phyloP scores from a whole-genome alignment of 1,140 invertebrate species.

The Bombus huntii region DNA sequence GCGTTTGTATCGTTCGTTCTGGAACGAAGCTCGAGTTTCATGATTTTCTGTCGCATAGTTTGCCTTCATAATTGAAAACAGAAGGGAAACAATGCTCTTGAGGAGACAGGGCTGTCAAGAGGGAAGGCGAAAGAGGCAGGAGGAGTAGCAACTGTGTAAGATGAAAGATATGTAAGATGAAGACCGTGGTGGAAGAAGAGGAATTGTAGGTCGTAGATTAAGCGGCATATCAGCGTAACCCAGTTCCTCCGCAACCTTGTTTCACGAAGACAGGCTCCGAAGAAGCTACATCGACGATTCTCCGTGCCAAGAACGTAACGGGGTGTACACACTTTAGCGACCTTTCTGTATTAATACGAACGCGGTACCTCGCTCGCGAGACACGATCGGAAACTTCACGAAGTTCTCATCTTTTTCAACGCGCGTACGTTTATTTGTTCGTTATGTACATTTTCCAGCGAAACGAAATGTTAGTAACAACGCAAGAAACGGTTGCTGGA shows the following conservation, averaged over 20 bases:
- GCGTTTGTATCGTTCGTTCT: background rate
- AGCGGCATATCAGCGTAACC: conserved; percentile 41
- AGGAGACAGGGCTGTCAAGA: background rate
- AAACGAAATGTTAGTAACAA: background rate
- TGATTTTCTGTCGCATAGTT: conserved; percentile 28
- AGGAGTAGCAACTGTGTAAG: background rate
- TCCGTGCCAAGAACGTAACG: conserved; percentile 36
- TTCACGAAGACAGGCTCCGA: background rate
- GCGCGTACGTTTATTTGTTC: background rate
- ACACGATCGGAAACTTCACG: background rate
- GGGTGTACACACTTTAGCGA: conserved; percentile 28
- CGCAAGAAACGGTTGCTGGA: background rate
- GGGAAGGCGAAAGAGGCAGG: background rate
- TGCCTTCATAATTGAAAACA: conserved; percentile 41
- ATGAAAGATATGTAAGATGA: conserved; percentile 15
- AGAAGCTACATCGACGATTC: conserved; percentile 25
- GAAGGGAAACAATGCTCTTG: conserved; percentile 31
- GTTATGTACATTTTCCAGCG: too few relatives aligned
- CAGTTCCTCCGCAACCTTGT: conserved; percentile 21
- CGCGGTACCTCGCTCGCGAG: background rate
- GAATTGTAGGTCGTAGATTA: conserved; percentile 41
- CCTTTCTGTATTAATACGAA: conserved; percentile 32
- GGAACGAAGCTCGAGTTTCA: conserved; percentile 17
- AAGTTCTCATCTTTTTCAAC: background rate
- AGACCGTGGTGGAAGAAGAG: conserved; percentile 8